Base-by-base conservation (phyloP, 2,797 vertebrate species). In the Phataginus tetradactyla region DNA sequence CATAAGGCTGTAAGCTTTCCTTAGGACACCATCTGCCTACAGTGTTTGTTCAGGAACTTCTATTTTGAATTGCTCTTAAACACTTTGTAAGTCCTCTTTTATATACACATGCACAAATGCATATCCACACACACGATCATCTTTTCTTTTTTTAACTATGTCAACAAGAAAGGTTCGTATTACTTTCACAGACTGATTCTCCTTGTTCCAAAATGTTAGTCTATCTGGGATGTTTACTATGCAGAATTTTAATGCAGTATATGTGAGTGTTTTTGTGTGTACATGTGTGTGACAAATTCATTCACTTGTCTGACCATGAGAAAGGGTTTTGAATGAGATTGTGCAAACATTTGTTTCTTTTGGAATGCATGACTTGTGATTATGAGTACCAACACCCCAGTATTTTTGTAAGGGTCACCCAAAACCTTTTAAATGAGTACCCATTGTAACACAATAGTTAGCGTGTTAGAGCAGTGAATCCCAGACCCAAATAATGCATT, bases 1-100 rank as follows among this genome's bases (percentile, higher is more conserved):
- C 81, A 77, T 94, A 93, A 63, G 49, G 34, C 93, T 96, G 45
- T 12, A 80, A 64, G 3, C 64, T 97, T 98, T 97, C 95, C 95
- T 90, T 77, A 95, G 84, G 94, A 97, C 49, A 90, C 69, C 57
- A 83, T 0, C 0, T 96, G 96, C 85, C 92, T 97, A 86, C 49
- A 96, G 39, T 39, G 13, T 83, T 96, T 57, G 42, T 34, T 92
- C 39, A 81, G 88, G 11, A 93, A 92, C 25, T 23, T 88, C 49
- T 72, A 84, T 84, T 95, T 66, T 69, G 66, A 95, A 84, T 34
- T 23, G 18, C 1, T 53, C 21, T 86, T 75, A 66, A 61, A 92
- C 1, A 66, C 29, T 74, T 71, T 37, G 25, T 49, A 72, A 91
- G 9, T 14, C 23, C 37, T 74, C 15, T 59, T 75, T 91, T 68